Conservation (phyloP, 1,140 invertebrate genomes). For the Saccostrea cuccullata region DNA sequence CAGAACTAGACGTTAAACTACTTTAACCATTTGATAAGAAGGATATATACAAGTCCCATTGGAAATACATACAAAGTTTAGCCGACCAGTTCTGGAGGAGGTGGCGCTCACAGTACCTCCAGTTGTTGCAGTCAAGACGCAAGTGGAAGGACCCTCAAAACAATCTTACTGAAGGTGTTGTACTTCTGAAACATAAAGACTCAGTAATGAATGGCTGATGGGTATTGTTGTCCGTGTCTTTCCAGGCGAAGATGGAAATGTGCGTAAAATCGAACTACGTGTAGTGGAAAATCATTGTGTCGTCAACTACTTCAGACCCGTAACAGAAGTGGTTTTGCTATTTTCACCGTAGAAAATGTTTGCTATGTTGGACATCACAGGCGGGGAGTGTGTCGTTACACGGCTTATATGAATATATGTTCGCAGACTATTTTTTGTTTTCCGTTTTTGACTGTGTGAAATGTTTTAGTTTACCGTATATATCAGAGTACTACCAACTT, state of each 20-base stretch:
- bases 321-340: background rate
- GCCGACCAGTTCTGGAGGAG: slow-evolving; percentile 9
- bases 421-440: no score
- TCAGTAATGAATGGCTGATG: background rate
- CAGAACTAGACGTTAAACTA: background rate
- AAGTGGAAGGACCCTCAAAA: background rate
- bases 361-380: background rate
- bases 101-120: background rate
- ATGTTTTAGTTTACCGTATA: no score
- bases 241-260: background rate
- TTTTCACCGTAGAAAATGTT: background rate
- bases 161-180: background rate
- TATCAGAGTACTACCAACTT: no score
- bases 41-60: slow-evolving; percentile 29
- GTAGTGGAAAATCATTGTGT: background rate
- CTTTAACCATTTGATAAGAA: slow-evolving; percentile 3
- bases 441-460: no score
- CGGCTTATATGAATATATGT: no score
- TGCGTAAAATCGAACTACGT: background rate
- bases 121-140: background rate
- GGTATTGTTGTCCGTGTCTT: background rate
- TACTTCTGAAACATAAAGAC: background rate
- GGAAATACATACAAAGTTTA: slow-evolving; percentile 31
- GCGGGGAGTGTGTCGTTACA: background rate
- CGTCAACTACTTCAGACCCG: background rate